Percentiles rank a stretch among this genome's conserved stretches.
These are phyloP conservation scores for Synodontis membranacea DNA, from an alignment of 2,113 vertebrate genomes.

Conservation along the genomic window DNA sequence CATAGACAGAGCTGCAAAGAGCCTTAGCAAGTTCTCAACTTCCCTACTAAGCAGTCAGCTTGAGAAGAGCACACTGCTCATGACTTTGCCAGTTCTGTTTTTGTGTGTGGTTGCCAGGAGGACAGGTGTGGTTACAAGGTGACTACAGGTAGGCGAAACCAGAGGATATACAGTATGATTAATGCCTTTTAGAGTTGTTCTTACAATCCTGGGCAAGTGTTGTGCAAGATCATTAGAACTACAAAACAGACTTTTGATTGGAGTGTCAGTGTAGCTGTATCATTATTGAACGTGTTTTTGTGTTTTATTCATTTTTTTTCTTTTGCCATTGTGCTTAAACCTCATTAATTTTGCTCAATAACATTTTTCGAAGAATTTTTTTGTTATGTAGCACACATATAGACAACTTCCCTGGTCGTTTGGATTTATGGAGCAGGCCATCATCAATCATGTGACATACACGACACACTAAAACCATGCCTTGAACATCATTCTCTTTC, in stretches of 20 bases:
- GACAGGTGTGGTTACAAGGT: constrained; percentile 45
- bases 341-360: background rate
- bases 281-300: background rate
- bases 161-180: constrained; percentile 27
- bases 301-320: background rate
- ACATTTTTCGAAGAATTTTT: background rate
- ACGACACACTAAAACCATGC: background rate
- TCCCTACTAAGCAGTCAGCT: constrained; percentile 15
- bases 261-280: background rate
- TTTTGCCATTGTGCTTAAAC: background rate
- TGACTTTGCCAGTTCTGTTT: constrained; percentile 52
- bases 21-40: constrained; percentile 48
- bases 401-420: background rate
- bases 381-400: background rate
- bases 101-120: constrained; percentile 50
- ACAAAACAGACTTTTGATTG: background rate
- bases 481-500: background rate
- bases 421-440: background rate
- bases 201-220: background rate
- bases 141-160: constrained; percentile 66
- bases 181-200: background rate
- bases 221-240: background rate
- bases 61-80: constrained; percentile 56
- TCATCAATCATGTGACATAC: background rate
- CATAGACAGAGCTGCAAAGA: constrained; percentile 45